phyloP scores from a whole-genome alignment of 1,140 invertebrate genomes.

The Mercenaria mercenaria region DNA sequence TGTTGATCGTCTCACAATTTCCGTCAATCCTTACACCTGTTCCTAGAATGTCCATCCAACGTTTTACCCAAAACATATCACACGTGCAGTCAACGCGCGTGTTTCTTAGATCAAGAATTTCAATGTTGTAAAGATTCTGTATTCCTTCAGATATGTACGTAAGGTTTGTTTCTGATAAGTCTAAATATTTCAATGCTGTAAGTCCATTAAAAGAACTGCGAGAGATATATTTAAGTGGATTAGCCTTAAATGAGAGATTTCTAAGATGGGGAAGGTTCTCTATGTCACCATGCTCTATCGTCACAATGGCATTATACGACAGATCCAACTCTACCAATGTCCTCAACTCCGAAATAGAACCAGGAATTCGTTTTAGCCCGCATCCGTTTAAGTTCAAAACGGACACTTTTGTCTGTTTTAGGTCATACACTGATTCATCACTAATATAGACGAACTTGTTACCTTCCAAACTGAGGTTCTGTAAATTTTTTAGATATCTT shows the following conservation, averaged over 20 bases:
- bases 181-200: background rate
- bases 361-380: slow-evolving; percentile 26
- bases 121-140: background rate
- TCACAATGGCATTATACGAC: slow-evolving; percentile 33
- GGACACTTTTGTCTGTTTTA: background rate
- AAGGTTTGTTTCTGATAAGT: slow-evolving; percentile 8
- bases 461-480: slow-evolving; percentile 36
- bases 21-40: background rate
- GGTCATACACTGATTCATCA: slow-evolving; percentile 2
- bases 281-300: slow-evolving; percentile 33
- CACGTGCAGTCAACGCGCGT: slow-evolving; percentile 47
- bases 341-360: slow-evolving; percentile 1
- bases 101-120: slow-evolving; percentile 1
- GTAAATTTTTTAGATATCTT: background rate
- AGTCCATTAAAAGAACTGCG: slow-evolving; percentile 1
- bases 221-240: slow-evolving; percentile 51
- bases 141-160: slow-evolving; percentile 31
- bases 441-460: slow-evolving; percentile 16
- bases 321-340: slow-evolving; percentile 18
- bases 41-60: background rate
- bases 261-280: background rate
- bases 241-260: background rate
- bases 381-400: slow-evolving; percentile 38
- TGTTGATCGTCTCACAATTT: slow-evolving; percentile 27
- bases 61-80: slow-evolving; percentile 40